Evolutionary conservation across 2,888 invertebrate species (phyloP), one percentile per base, ranked within the genome.

Genomic region (Scotopteryx bipunctaria): DNA sequence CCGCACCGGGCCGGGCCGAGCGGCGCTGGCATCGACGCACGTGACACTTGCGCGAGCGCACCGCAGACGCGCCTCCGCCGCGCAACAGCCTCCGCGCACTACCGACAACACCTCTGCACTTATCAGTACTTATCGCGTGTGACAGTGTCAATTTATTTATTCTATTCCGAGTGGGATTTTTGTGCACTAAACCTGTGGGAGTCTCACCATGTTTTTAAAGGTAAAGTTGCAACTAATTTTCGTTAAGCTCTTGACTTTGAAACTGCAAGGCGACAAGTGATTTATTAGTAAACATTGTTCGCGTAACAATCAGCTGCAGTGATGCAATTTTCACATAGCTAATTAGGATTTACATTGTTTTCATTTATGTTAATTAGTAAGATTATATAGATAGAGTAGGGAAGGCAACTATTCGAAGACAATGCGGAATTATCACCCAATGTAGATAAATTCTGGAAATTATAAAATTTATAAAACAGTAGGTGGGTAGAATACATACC

Each of bases 81-180:
- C 88, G 86, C 83, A 72, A 85, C 82, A 87, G 84, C 87, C 88
- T 88, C 84, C 83, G 84, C 74, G 81, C 83, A 78, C 69, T 73
- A 72, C 70, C 67, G 55, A 66, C 68, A 69, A 69, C 69, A 69
- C 67, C 75, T 68, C 70, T 69, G 66, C 64, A 67, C 75, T 76
- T 70, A 76, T 69, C 73, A 74, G 67, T 66, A 71, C 73, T 66
- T 73, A 67, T 67, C 86, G 87, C 83, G 86, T 78, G 88, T 88
- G 83, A 80, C 71, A 73, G 68, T 73, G 78, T 55, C 70, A 55
- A 65, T 66, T 59, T 63, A 67, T 63, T 65, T 68, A 63, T 66
- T 63, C 43, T 38, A 48, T 46, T 37, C 27, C 5, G 4, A 33
- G 63, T 69, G 74, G 59, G 49, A 62, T 59, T 64, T 58, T 59